These are phyloP conservation scores for Cheilosia variabilis DNA, from an alignment of 2,888 invertebrate genomes.

Conservation along the genomic window DNA sequence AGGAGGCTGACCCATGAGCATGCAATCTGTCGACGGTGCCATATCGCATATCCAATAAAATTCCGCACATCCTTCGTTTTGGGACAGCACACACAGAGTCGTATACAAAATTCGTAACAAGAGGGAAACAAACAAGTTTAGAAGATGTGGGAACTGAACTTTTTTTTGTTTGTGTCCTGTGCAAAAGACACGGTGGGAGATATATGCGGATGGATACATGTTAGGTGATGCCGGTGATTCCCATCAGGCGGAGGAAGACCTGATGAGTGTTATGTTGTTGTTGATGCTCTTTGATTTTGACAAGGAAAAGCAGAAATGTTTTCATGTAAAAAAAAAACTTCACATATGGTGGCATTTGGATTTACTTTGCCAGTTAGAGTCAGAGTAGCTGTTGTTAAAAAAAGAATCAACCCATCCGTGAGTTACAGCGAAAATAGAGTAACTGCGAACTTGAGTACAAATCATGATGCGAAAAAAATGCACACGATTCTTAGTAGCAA, in stretches of 20 bases:
- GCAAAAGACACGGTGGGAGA: neutral
- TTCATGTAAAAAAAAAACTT: neutral
- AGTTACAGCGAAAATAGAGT: too few relatives aligned
- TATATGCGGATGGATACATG: neutral
- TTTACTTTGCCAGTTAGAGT: too few relatives aligned
- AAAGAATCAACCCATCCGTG: too few relatives aligned
- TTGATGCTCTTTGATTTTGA: neutral
- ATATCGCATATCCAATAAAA: slow-evolving; percentile 69
- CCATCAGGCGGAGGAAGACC: slow-evolving; percentile 12
- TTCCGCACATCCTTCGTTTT: slow-evolving; percentile 46
- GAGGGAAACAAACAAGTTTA: slow-evolving; percentile 29
- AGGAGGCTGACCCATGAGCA: slow-evolving; percentile 53
- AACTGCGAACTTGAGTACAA: too few relatives aligned
- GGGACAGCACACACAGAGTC: slow-evolving; percentile 3
- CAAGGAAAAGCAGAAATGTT: neutral
- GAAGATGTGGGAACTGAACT: slow-evolving; percentile 49
- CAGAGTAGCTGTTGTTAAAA: too few relatives aligned
- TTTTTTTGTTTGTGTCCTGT: neutral
- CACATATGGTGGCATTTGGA: too few relatives aligned
- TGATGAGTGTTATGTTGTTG: slow-evolving; percentile 16
- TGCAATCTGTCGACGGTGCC: slow-evolving; percentile 66
- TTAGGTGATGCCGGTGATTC: slow-evolving; percentile 33
- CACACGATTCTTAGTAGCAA: too few relatives aligned
- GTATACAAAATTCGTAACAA: slow-evolving; percentile 31
- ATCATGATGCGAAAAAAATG: too few relatives aligned